phyloP scores from a whole-genome alignment of 2,888 invertebrate genomes.

The Marronus borbonicus region DNA sequence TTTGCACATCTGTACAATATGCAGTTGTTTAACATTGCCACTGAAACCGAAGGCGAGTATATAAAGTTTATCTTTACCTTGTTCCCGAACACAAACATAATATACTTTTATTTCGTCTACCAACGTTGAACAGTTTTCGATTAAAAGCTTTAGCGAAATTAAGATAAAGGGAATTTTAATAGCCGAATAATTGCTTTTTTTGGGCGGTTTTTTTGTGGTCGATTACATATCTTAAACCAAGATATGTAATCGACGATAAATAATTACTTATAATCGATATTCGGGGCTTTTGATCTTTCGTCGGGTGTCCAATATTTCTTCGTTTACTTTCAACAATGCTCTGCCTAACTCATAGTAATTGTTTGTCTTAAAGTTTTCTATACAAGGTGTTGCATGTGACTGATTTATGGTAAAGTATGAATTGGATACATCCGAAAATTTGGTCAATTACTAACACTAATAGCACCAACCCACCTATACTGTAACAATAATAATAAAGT shows the following conservation, averaged over 20 bases:
- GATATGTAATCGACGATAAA: not conserved
- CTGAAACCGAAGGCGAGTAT: not conserved
- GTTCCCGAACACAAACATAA: not conserved
- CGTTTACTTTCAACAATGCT: not conserved
- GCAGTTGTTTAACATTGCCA: slow-evolving; percentile 22
- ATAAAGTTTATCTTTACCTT: not conserved
- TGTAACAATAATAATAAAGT: too few relatives aligned
- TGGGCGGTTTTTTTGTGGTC: not conserved
- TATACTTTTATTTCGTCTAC: not conserved
- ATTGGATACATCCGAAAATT: too few relatives aligned
- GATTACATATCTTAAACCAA: not conserved
- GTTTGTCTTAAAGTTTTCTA: slow-evolving; percentile 10
- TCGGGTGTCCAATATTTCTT: not conserved
- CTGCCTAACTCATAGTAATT: slow-evolving; percentile 6
- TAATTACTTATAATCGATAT: slow-evolving; percentile 38
- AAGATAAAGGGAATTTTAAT: slow-evolving; percentile 23
- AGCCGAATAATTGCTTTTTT: slow-evolving; percentile 9
- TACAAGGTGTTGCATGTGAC: too few relatives aligned
- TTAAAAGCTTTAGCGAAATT: slow-evolving; percentile 17
- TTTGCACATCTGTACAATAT: not conserved
- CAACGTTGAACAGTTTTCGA: not conserved
- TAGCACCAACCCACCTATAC: too few relatives aligned
- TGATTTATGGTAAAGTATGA: too few relatives aligned
- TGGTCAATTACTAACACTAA: too few relatives aligned
- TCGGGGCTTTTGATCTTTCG: slow-evolving; percentile 26